Percentiles rank a stretch among this genome's conserved stretches.
Conservation (phyloP, 2,113 vertebrate species). For the Azemiops feae region DNA sequence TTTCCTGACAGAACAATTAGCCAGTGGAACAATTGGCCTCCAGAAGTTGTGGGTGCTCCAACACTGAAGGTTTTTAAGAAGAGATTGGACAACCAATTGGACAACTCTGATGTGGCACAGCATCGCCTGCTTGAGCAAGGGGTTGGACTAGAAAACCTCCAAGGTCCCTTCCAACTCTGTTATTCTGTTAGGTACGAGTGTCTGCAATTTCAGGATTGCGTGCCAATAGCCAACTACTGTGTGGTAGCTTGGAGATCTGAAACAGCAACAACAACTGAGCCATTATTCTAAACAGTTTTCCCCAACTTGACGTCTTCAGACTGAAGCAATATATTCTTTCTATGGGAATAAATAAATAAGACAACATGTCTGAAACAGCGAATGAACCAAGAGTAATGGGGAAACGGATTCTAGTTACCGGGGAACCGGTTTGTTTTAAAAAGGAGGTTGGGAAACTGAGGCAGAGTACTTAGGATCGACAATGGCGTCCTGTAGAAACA, state of each 20-base stretch:
- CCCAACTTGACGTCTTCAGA: neutral
- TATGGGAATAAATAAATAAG: neutral
- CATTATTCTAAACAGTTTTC: neutral
- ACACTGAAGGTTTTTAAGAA: neutral
- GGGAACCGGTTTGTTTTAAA: neutral
- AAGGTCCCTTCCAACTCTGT: neutral
- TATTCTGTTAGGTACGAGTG: neutral
- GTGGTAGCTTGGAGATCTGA: neutral
- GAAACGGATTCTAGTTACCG: neutral
- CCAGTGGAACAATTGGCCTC: neutral
- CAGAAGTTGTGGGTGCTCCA: neutral
- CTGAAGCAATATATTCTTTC: neutral
- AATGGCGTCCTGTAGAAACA: neutral
- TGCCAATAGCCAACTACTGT: neutral
- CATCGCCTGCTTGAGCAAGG: no score
- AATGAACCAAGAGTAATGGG: neutral
- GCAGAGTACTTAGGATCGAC: neutral
- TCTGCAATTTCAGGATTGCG: neutral
- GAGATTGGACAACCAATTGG: neutral
- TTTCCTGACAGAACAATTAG: neutral
- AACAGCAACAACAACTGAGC: neutral
- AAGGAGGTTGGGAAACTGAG: neutral
- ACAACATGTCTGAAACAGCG: neutral
- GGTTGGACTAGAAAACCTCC: neutral
- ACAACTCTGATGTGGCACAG: neutral